Evolutionary conservation across 2,888 invertebrate species (phyloP).

Genomic region (Doris montereyensis): DNA sequence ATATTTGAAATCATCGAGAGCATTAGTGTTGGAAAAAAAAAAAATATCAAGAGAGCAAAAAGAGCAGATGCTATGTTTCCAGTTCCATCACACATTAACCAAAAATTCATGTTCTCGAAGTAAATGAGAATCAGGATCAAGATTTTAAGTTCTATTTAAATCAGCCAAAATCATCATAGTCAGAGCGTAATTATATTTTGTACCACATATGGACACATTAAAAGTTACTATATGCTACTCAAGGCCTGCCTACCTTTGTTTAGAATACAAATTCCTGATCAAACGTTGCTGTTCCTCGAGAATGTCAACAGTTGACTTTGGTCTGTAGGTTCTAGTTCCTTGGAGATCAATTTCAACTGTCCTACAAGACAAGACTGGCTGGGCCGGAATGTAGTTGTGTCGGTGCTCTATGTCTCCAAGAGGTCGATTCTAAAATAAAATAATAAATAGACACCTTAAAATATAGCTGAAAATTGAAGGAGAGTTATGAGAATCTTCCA

Average conservation of each 20-base stretch:
- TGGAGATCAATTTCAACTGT: constrained; percentile 64
- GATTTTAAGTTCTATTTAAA: too few relatives aligned
- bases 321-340: constrained; percentile 64
- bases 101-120: too few relatives aligned
- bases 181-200: too few relatives aligned
- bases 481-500: neutral
- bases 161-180: too few relatives aligned
- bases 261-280: constrained; percentile 59
- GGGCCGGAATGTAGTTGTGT: constrained; percentile 23
- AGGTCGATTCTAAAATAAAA: constrained; percentile 59
- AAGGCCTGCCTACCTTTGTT: constrained; percentile 54
- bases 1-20: too few relatives aligned
- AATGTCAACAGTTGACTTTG: constrained; percentile 63
- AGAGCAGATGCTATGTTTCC: too few relatives aligned
- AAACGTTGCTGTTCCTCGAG: constrained; percentile 65
- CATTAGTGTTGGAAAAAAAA: too few relatives aligned
- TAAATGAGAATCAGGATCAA: too few relatives aligned
- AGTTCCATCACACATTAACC: too few relatives aligned
- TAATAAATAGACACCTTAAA: neutral
- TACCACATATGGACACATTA: too few relatives aligned
- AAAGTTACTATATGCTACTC: too few relatives aligned
- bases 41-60: too few relatives aligned
- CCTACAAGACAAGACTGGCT: constrained; percentile 61
- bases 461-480: neutral
- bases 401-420: constrained; percentile 56